phyloP scores from a whole-genome alignment of 2,113 vertebrate species.

The Rhinoderma darwinii region DNA sequence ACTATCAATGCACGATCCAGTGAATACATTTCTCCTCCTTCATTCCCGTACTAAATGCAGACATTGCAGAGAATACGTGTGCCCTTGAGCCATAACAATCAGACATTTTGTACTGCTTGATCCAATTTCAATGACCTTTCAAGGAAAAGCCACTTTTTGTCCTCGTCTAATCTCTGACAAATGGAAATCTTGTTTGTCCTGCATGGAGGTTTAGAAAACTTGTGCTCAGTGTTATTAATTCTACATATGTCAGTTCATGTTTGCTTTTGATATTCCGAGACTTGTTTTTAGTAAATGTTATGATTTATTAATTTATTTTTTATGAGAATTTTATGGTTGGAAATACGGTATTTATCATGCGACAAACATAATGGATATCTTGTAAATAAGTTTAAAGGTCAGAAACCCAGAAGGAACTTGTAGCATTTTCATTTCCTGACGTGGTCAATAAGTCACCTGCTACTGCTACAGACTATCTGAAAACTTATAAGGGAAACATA shows the following conservation, averaged over 20 bases:
- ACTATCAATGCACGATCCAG: constrained; percentile 38
- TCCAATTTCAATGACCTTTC: constrained; percentile 41
- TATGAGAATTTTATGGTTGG: not conserved
- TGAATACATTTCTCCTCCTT: constrained; percentile 3
- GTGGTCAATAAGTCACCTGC: constrained; percentile 73
- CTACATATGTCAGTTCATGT: not conserved
- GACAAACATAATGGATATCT: constrained; percentile 59
- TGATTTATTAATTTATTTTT: not conserved
- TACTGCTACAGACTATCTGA: constrained; percentile 56
- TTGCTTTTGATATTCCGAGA: not conserved
- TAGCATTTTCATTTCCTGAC: constrained; percentile 71
- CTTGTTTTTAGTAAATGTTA: not conserved
- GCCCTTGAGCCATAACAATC: constrained; percentile 49
- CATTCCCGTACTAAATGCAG: constrained; percentile 25
- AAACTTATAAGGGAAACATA: constrained; percentile 62
- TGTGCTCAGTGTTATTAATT: not conserved
- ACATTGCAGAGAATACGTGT: not conserved
- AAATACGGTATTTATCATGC: not conserved
- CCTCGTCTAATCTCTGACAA: constrained; percentile 62
- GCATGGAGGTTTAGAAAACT: constrained; percentile 63
- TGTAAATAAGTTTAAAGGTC: constrained; percentile 71
- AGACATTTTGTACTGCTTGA: constrained; percentile 43
- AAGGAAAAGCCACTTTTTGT: constrained; percentile 59
- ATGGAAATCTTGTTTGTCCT: constrained; percentile 76
- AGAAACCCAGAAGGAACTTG: constrained; percentile 62